Evolutionary conservation across 2,888 invertebrate species (phyloP), one percentile per base, ranked within the genome.

Genomic region (Mechanitis messenoides): DNA sequence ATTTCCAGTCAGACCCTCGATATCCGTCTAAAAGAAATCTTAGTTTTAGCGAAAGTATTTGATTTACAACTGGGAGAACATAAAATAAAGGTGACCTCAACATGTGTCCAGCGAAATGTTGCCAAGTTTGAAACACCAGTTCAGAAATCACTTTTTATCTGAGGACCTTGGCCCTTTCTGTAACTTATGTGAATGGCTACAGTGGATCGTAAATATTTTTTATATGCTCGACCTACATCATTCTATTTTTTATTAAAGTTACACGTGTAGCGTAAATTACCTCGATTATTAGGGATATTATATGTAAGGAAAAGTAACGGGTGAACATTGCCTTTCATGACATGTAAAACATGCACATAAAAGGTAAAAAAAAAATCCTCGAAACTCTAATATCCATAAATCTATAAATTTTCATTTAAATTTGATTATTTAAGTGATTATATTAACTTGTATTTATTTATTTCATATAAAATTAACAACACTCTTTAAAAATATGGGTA

Each of bases 1-100:
- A 80, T 96, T 96, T 59, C 97, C 97, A 1, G 97, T 97, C 63
- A 97, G 91, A 11, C 97, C 97, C 86, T 96, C 96, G 71, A 96
- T 92, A 84, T 97, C 96, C 68, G 96, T 96, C 97, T 97, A 68
- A 80, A 83, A 65, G 64, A 68, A 69, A 47, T 42, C 20, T 33
- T 45, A 31, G 45, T 3, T 55, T 47, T 54, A 33, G 53, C 61
- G 54, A 60, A 57, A 63, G 59, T 64, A 56, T 63, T 57, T 65
- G 65, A 63, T 69, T 67, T 64, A 64, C 63, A 56, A 42, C 64
- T 60, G 64, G 54, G 61, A 61, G 61, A 64, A 67, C 67, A 68
- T 68, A 69, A 69, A 71, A 69, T 71, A 68, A 66, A 68, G 70
- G 70, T 69, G 70, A 64, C 61, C 60, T 62, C 64, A 68, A 70